phyloP scores from a whole-genome alignment of 2,888 invertebrate species.

The Papilio protenor region DNA sequence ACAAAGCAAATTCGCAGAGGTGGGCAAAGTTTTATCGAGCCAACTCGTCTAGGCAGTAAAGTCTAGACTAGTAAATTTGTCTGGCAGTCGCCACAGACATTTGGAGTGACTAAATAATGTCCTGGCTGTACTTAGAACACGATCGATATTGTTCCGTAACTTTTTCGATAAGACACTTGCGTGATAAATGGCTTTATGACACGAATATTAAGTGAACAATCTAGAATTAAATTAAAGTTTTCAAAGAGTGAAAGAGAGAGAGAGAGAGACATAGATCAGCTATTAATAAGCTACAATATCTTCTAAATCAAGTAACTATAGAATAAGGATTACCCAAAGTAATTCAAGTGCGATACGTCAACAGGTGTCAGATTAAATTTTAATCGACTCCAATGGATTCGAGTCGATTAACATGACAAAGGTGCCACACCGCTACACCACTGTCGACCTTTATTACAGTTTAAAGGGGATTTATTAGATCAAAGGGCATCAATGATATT shows the following conservation, averaged over 20 bases:
- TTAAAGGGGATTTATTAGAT: conserved; percentile 44
- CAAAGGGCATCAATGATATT: conserved; percentile 17
- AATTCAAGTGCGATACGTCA: conserved; percentile 23
- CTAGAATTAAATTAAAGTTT: not conserved
- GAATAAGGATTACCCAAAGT: not conserved
- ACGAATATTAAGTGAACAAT: not conserved
- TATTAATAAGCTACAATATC: not conserved
- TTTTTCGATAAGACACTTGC: not conserved
- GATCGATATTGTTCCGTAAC: conserved; percentile 27
- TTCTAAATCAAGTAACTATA: not conserved
- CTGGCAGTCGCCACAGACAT: conserved; percentile 44
- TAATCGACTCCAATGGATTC: conserved; percentile 37
- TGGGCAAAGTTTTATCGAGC: conserved; percentile 36
- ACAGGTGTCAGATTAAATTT: conserved; percentile 41
- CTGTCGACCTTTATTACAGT: conserved; percentile 47
- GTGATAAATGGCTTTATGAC: not conserved
- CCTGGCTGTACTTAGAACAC: conserved; percentile 11
- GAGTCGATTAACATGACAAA: conserved; percentile 52
- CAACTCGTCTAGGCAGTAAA: conserved; percentile 37
- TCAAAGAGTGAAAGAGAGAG: not conserved
- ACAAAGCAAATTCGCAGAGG: conserved; percentile 8
- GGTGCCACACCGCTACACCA: conserved; percentile 44
- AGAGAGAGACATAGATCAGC: not conserved
- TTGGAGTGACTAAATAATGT: conserved; percentile 28
- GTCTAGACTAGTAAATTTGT: conserved; percentile 55